Evolutionary conservation across 2,113 vertebrate species (phyloP), one percentile per base, ranked within the genome.

Genomic region (Ia io): DNA sequence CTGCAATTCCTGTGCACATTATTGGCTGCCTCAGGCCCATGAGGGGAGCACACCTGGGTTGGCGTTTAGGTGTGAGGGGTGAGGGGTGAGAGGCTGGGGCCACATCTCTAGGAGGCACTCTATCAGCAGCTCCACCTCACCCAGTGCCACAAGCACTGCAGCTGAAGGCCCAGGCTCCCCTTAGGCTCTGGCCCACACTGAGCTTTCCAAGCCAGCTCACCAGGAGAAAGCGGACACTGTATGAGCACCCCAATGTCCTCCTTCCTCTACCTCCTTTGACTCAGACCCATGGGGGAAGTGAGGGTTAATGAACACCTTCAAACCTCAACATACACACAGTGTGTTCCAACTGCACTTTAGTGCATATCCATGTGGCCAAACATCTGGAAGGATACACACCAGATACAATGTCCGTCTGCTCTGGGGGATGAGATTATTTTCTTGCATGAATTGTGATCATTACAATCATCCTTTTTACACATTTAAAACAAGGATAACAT

Each of bases 101-200:
- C 23, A 20, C 5, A 42, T 12, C 2, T 28, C 6, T 40, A 5
- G 0, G 10, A 10, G 3, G 23, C 44, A 61, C 3, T 40, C n/a
- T 53, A 23, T 53, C 51, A n/a, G 4, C 6, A 67, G 37, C 3
- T 9, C 20, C 2, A 28, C n/a, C 2, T 18, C 14, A 11, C 4
- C 4, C 13, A 17, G 10, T 32, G 23, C 12, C 59, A 61, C 13
- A 40, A 28, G 23, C 35, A 30, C 32, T 53, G 30, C 20, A 67
- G 28, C 8, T 32, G 12, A 30, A 74, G 37, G 11, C 3, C 1
- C 1, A 85, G 11, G 17, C 0, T 4, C 53, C 42, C 30, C 61
- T 78, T 18, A 23, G 37, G 13, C 5, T 56, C 1, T 1, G 14
- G 3, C 25, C 0, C 16, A 53, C 2, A 0, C 30, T 35, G 6